Evolutionary conservation across 2,888 invertebrate species (phyloP), one percentile per base, ranked within the genome.

Genomic region (Hypomecis atomaria): DNA sequence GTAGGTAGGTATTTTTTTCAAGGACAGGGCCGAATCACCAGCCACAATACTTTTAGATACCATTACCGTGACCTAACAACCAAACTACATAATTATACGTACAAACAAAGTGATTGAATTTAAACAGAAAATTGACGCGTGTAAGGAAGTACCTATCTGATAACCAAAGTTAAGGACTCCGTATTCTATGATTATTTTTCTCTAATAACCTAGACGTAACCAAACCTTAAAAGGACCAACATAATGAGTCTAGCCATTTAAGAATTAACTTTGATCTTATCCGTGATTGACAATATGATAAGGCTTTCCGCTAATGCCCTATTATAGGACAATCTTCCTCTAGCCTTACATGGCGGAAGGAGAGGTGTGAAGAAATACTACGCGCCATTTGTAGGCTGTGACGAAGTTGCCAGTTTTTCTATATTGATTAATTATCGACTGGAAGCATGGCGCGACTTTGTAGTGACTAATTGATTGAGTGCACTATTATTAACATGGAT

Each of bases 351-450:
- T 34, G 58, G 63, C 7, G 34, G 48, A 44, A 61, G 43, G 40
- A 52, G 43, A 54, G 54, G 53, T 54, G 58, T 53, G 58, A 58
- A 63, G 63, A 59, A 59, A 58, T 58, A n/a, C 38, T 34, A 11
- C 13, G 6, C 37, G 23, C 49, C 49, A 43, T 56, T 56, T 50
- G 33, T 33, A 55, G 45, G 0, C 33, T 37, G 42, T 13, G 40
- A 54, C 36, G n/a, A 6, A 33, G 40, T 59, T 6, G n/a, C 37
- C n/a, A 1, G 45, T 54, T 54, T 53, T 53, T 45, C 50, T 44
- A 8, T 36, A 47, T 42, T 45, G 40, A 53, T 45, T 59, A 59
- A 59, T 54, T 54, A 54, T 38, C 5, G 9, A 45, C 13, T 5
- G 5, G 42, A 34, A n/a, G n/a, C 11, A 13, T 38, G 9, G 38